phyloP scores from a whole-genome alignment of 1,140 invertebrate species.

The Drosophila yakuba region DNA sequence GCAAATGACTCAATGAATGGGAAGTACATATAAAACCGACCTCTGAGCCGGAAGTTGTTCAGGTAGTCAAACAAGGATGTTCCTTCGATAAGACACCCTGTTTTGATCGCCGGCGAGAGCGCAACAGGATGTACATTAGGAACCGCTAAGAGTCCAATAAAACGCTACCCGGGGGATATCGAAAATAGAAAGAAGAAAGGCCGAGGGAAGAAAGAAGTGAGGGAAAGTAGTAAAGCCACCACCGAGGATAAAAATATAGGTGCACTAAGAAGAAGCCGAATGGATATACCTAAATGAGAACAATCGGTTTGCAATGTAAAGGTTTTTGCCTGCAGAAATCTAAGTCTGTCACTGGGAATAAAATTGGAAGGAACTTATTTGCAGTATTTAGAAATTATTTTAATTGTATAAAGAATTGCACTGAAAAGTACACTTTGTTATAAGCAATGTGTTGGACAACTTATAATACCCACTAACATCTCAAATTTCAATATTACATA shows the following conservation, averaged over 20 bases:
- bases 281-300: too few relatives aligned
- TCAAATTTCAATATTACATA: too few relatives aligned
- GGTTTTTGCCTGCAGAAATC: neutral
- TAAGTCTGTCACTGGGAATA: neutral
- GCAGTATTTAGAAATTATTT: too few relatives aligned
- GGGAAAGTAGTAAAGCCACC: slow-evolving; percentile 5
- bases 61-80: slow-evolving; percentile 57
- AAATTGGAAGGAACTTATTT: neutral
- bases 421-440: too few relatives aligned
- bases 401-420: too few relatives aligned
- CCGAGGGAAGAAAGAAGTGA: neutral
- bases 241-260: slow-evolving; percentile 1
- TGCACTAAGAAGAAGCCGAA: neutral
- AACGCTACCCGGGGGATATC: slow-evolving; percentile 26
- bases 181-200: neutral
- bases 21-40: neutral
- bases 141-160: slow-evolving; percentile 68
- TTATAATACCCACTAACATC: too few relatives aligned
- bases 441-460: too few relatives aligned
- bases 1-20: slow-evolving; percentile 35
- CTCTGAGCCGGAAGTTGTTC: slow-evolving; percentile 62
- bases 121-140: slow-evolving; percentile 77
- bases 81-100: slow-evolving; percentile 48
- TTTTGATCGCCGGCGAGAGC: slow-evolving; percentile 3
- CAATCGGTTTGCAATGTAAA: neutral